Evolutionary conservation across 2,113 vertebrate species (phyloP), one percentile per base, ranked within the genome.

Genomic region (Murina feae): DNA sequence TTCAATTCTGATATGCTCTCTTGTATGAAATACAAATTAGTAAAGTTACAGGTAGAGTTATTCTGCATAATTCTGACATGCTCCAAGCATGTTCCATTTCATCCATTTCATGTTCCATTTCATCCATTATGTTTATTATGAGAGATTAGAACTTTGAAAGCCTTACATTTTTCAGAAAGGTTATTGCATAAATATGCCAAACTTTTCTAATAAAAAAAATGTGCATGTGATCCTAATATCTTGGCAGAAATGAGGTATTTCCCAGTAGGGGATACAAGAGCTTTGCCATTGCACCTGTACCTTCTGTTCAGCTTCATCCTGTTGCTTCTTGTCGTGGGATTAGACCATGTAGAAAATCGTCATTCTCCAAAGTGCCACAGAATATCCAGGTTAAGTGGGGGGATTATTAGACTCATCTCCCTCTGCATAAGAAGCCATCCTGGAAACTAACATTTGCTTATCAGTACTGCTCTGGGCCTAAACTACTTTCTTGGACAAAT

Each of bases 401-500:
- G 42, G 12, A 42, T 83, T 83, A 55, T 91, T 94, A 83, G 69
- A 42, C 28, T 74, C 44, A 30, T 37, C 13, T 17, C 47, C 53
- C 55, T 86, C 69, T 55, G 35, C 30, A 25, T 74, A 47, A 85
- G 65, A 69, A 91, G 21, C 20, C 21, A 60, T 5, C 5, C 42
- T 23, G 14, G 74, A 83, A 71, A 86, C 21, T n/a, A 86, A 93
- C 68, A n/a, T 83, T 74, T 30, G 37, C 44, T 84, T 93, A 71
- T 71, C 65, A 58, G 23, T 16, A 6, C 55, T 80, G 71, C 44
- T 93, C n/a, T 75, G 35, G 30, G 39, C n/a, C 47, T 91, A 83
- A 80, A 91, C 30, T 80, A 53, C 74, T 84, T 97, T 93, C 23
- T 86, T 83, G 49, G 71, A 76, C 42, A 93, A 85, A 75, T 30